Evolutionary conservation across 2,888 invertebrate species (phyloP).

Genomic region (Acanthococcus lagerstroemiae): DNA sequence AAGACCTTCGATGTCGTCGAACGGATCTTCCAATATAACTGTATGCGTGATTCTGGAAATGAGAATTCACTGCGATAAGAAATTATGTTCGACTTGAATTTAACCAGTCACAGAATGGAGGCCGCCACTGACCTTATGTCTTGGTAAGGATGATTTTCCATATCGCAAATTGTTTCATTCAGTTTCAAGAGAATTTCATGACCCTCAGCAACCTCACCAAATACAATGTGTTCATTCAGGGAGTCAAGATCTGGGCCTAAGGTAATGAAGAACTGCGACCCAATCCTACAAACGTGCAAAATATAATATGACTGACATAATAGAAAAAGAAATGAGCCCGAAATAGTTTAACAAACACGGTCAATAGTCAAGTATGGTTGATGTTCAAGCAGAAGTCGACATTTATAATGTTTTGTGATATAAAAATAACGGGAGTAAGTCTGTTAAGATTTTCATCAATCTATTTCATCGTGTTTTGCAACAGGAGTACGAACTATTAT

Average conservation of each 20-base stretch:
- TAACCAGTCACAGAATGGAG: background rate
- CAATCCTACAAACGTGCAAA: constrained; percentile 45
- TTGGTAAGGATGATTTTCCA: constrained; percentile 77
- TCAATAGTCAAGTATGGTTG: too few species aligned
- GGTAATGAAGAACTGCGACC: constrained; percentile 94
- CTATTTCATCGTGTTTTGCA: too few species aligned
- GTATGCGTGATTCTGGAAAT: constrained; percentile 85
- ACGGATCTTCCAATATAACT: constrained; percentile 91
- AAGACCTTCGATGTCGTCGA: constrained; percentile 73
- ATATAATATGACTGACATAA: background rate
- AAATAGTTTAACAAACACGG: too few species aligned
- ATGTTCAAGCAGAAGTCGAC: too few species aligned
- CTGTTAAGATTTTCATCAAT: too few species aligned
- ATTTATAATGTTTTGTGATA: too few species aligned
- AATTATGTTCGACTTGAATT: background rate
- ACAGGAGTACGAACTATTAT: too few species aligned
- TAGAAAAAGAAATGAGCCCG: too few species aligned
- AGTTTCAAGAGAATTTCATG: constrained; percentile 74
- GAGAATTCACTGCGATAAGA: too few species aligned
- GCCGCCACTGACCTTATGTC: constrained; percentile 32
- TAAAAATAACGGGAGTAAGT: too few species aligned
- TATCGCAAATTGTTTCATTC: constrained; percentile 90
- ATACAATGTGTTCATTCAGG: constrained; percentile 88
- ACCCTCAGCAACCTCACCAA: constrained; percentile 91
- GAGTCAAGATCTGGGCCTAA: constrained; percentile 77